These are phyloP conservation scores for Phrixothrix hirtus DNA, from an alignment of 2,888 invertebrate genomes.

Conservation along the genomic window DNA sequence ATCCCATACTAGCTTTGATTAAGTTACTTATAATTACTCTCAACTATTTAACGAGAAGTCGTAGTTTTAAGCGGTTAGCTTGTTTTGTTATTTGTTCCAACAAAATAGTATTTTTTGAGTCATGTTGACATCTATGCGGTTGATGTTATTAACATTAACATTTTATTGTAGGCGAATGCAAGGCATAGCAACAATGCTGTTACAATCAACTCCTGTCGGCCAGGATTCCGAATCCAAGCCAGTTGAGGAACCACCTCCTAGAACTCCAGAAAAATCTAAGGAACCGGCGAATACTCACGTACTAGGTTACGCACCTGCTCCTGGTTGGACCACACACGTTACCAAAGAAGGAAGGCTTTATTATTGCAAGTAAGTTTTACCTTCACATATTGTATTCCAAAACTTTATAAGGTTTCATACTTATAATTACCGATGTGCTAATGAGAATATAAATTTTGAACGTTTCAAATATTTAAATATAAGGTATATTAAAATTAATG, in stretches of 20 bases:
- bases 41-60: background rate
- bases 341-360: constrained; percentile 80
- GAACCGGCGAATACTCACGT: constrained; percentile 46
- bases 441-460: no score
- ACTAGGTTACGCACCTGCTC: constrained; percentile 57
- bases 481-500: no score
- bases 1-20: background rate
- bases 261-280: constrained; percentile 13
- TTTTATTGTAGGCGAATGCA: constrained; percentile 3
- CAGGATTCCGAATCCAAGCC: constrained; percentile 38
- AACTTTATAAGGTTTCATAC: no score
- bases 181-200: constrained; percentile 36
- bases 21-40: background rate
- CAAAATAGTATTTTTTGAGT: no score
- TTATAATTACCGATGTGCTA: no score
- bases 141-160: no score
- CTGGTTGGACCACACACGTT: constrained; percentile 78
- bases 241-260: constrained; percentile 27
- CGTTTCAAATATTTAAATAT: no score
- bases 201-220: constrained; percentile 39
- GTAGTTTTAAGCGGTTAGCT: background rate
- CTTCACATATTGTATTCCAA: constrained; percentile 2
- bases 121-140: no score
- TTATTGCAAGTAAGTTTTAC: constrained; percentile 89
- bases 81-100: no score